Percentiles rank a stretch among this genome's conserved stretches.
Evolutionary conservation across 2,888 invertebrate species (phyloP).

Genomic region (Zaprionus obscuricornis): DNA sequence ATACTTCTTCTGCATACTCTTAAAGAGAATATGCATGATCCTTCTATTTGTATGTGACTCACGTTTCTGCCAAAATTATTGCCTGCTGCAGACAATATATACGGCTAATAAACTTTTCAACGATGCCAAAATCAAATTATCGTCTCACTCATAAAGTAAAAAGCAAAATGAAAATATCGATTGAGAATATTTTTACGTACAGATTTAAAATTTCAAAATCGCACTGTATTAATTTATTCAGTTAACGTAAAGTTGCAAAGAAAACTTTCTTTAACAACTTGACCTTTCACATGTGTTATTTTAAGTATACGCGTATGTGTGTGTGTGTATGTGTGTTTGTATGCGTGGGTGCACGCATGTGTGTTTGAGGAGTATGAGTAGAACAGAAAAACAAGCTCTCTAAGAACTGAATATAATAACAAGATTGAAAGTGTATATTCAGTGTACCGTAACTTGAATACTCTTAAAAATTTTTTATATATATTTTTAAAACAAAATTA

Average conservation of each 20-base stretch:
- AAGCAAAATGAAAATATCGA: conserved; percentile 25
- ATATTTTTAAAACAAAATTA: no score
- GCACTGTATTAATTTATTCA: conserved; percentile 36
- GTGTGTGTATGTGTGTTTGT: not conserved
- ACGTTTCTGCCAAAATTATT: conserved; percentile 11
- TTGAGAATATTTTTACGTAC: no score
- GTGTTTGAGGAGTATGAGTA: conserved; percentile 1
- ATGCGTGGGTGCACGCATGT: conserved; percentile 1
- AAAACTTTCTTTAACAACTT: conserved; percentile 42
- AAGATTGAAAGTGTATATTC: no score
- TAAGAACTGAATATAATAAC: conserved; percentile 10
- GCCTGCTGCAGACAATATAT: conserved; percentile 12
- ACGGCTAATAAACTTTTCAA: conserved; percentile 37
- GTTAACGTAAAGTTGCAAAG: conserved; percentile 23
- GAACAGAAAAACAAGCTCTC: conserved; percentile 9
- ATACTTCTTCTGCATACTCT: no score
- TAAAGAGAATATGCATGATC: no score
- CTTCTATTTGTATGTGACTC: no score
- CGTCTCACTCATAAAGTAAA: conserved; percentile 20
- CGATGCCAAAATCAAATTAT: conserved; percentile 41
- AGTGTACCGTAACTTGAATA: no score
- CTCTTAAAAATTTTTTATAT: no score
- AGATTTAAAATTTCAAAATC: no score
- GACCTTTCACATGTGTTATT: conserved; percentile 44
- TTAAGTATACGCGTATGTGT: not conserved